Evolutionary conservation across 2,797 vertebrate species (phyloP).

Genomic region (Monodelphis domestica): DNA sequence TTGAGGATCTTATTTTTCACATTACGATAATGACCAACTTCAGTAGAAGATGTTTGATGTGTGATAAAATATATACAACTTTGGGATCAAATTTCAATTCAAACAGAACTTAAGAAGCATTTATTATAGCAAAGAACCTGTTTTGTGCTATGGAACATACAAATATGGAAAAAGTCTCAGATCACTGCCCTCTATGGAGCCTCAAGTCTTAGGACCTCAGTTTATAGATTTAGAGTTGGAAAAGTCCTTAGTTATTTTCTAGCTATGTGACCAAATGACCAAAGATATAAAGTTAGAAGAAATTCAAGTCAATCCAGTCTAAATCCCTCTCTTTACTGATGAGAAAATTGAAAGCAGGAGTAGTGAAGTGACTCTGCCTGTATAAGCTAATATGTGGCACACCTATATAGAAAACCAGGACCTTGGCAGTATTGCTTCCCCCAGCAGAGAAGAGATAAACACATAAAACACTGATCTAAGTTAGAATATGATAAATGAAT

Average conservation of each 20-base stretch:
- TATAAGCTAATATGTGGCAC: background rate
- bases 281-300: background rate
- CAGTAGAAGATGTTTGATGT: background rate
- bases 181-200: background rate
- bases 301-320: background rate
- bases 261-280: background rate
- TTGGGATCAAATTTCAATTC: background rate
- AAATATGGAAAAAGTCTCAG: background rate
- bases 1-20: background rate
- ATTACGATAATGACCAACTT: conserved; percentile 1
- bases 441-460: background rate
- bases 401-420: background rate
- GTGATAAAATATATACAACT: background rate
- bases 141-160: background rate
- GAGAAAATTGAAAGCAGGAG: background rate
- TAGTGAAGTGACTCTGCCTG: background rate
- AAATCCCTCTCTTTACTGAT: background rate
- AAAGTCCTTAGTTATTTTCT: background rate
- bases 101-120: background rate
- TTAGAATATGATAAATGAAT: background rate
- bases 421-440: background rate
- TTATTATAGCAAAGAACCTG: background rate
- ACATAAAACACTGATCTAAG: background rate
- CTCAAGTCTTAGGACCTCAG: background rate
- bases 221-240: background rate